These are phyloP conservation scores for Sebastes flavidus DNA, from an alignment of 2,797 vertebrate genomes.

Conservation along the genomic window DNA sequence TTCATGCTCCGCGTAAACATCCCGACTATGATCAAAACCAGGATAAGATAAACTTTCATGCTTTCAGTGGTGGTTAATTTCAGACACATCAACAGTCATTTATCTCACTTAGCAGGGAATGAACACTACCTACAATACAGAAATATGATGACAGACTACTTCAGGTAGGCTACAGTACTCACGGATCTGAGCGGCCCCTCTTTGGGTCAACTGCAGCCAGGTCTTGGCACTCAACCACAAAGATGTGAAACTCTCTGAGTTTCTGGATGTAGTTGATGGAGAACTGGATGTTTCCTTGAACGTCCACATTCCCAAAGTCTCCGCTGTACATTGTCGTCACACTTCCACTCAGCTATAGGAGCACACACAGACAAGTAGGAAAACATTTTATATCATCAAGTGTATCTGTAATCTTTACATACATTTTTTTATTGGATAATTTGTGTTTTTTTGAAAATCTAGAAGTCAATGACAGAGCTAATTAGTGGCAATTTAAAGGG, in stretches of 20 bases:
- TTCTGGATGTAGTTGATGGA: constrained; percentile 92
- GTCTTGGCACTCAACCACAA: constrained; percentile 90
- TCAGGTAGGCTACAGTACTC: constrained; percentile 68
- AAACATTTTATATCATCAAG: not conserved
- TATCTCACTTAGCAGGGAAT: not conserved
- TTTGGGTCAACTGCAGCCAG: constrained; percentile 92
- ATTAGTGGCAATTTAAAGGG: not conserved
- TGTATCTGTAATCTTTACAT: not conserved
- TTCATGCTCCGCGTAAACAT: too few relatives aligned
- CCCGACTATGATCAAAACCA: too few relatives aligned
- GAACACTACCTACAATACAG: not conserved
- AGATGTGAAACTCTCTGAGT: constrained; percentile 92
- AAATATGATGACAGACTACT: not conserved
- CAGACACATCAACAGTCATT: not conserved
- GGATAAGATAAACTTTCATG: too few relatives aligned
- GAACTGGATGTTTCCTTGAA: constrained; percentile 94
- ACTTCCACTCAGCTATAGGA: constrained; percentile 89
- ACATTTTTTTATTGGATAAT: not conserved
- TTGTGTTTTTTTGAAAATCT: not conserved
- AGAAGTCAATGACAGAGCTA: not conserved
- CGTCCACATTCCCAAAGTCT: constrained; percentile 90
- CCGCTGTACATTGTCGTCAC: constrained; percentile 92
- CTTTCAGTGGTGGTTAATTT: too few relatives aligned
- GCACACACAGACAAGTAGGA: not conserved
- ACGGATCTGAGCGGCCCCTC: constrained; percentile 94